These are phyloP conservation scores for Acrobasis suavella DNA, from an alignment of 2,888 invertebrate genomes.

Conservation along the genomic window DNA sequence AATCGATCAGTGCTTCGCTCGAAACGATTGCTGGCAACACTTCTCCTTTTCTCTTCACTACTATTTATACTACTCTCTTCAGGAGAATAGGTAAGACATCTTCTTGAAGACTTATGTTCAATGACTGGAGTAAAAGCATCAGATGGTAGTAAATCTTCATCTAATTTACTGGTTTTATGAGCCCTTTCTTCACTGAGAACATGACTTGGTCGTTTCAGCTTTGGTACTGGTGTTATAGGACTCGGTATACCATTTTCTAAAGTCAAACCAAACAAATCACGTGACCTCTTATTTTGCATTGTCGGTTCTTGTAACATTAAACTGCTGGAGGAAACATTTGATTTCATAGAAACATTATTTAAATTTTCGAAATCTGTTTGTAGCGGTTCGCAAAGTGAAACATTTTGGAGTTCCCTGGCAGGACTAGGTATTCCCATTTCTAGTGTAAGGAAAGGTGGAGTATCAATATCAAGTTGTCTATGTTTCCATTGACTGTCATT, in stretches of 20 bases:
- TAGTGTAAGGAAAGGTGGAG: conserved; percentile 60
- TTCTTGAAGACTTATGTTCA: conserved; percentile 75
- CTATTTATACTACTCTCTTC: conserved; percentile 77
- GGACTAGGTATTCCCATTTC: conserved; percentile 76
- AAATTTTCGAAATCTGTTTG: conserved; percentile 53
- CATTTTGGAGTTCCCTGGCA: conserved; percentile 59
- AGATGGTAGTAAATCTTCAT: conserved; percentile 66
- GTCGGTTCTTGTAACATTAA: conserved; percentile 56
- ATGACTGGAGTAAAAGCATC: conserved; percentile 71
- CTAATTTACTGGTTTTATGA: conserved; percentile 77
- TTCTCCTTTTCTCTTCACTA: conserved; percentile 79
- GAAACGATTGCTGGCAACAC: conserved; percentile 73
- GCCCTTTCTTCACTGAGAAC: conserved; percentile 71
- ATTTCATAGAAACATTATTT: conserved; percentile 52
- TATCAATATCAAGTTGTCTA: conserved; percentile 49
- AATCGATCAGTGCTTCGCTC: conserved; percentile 65
- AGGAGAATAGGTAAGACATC: conserved; percentile 83
- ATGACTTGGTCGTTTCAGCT: conserved; percentile 67
- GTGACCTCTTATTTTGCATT: conserved; percentile 54
- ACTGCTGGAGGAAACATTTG: conserved; percentile 72
- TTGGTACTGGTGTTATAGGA: conserved; percentile 73
- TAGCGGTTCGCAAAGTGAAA: conserved; percentile 60
- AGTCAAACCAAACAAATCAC: conserved; percentile 71
- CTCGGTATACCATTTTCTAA: conserved; percentile 78
- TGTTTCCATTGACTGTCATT: conserved; percentile 64